Evolutionary conservation across 2,888 invertebrate species (phyloP), one percentile per base, ranked within the genome.

Genomic region (Nephrotoma flavescens): DNA sequence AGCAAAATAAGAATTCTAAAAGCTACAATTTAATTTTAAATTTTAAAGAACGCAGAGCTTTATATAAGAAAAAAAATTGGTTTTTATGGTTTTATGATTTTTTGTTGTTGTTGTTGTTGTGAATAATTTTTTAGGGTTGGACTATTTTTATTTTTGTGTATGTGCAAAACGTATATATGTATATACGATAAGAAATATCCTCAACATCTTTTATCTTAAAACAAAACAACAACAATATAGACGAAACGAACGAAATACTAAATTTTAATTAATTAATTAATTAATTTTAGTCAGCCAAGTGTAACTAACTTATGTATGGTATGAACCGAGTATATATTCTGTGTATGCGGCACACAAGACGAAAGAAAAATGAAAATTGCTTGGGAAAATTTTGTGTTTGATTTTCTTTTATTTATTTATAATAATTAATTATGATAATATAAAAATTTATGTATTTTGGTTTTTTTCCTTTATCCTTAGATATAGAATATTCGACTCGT

Each of bases 281-380:
- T 84, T 84, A 84, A 84, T 84, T 84, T 84, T 15, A 84, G 42
- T 42, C 84, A 84, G 41, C 84, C 84, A 84, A 84, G 84, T 84
- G 84, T 42, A 84, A 84, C 42, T 84, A 71, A 71, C 71, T 71
- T 71, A 71, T 71, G 31, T 31, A 31, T 31, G 9, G 9, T 71
- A 31, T 9, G 71, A 71, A 71, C 71, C 71, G 71, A 71, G 71
- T 71, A 71, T 71, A 71, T 71, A 31, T 71, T 31, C 31, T 31
- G 31, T 71, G 31, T 71, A 31, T 71, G n/a, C n/a, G 71, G 31
- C 71, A 71, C 4, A 71, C 19, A 12, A 12, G 12, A 47, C n/a
- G 15, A 15, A 52, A 4, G 44, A 44, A 44, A 44, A 44, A 44
- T 31, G 44, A 44, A 44, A 44, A 44, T 44, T 44, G 12, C 12